Percentiles rank a stretch among this genome's conserved stretches.
phyloP scores from a whole-genome alignment of 2,888 invertebrate genomes.

The Barypeithes pellucidus region DNA sequence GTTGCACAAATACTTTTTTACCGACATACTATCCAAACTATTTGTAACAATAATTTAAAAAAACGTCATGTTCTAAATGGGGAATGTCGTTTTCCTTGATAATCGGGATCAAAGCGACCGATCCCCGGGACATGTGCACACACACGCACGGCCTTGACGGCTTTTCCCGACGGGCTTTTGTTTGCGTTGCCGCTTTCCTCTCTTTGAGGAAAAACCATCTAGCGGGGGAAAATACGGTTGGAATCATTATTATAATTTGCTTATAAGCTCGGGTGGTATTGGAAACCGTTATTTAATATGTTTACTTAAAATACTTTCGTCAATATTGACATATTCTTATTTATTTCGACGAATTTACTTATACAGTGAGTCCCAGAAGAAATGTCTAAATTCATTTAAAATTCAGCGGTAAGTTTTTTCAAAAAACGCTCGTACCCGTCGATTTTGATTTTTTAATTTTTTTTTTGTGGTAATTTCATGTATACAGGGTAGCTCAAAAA shows the following conservation, averaged over 20 bases:
- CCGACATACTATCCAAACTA: not conserved
- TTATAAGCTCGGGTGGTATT: constrained; percentile 1
- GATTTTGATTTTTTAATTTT: too few relatives aligned
- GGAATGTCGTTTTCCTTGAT: constrained; percentile 6
- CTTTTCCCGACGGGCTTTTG: constrained; percentile 21
- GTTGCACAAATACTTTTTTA: too few relatives aligned
- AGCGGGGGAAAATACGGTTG: constrained; percentile 11
- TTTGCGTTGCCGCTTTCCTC: constrained; percentile 16
- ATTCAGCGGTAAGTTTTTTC: too few relatives aligned
- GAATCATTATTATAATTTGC: constrained; percentile 16
- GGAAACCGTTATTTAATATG: constrained; percentile 15
- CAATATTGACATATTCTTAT: not conserved
- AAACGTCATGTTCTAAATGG: constrained; percentile 4
- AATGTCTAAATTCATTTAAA: too few relatives aligned
- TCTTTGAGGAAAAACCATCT: constrained; percentile 19
- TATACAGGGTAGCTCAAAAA: too few relatives aligned
- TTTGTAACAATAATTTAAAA: not conserved
- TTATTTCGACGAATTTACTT: not conserved
- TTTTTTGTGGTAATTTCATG: too few relatives aligned
- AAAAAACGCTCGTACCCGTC: too few relatives aligned
- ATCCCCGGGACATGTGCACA: constrained; percentile 20
- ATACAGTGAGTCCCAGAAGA: too few relatives aligned
- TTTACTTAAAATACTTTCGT: constrained; percentile 14
- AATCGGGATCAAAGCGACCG: constrained; percentile 28
- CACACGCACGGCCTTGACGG: constrained; percentile 26